These are phyloP conservation scores for Coptodon bakossiorum DNA, from an alignment of 2,113 vertebrate genomes.

Conservation along the genomic window DNA sequence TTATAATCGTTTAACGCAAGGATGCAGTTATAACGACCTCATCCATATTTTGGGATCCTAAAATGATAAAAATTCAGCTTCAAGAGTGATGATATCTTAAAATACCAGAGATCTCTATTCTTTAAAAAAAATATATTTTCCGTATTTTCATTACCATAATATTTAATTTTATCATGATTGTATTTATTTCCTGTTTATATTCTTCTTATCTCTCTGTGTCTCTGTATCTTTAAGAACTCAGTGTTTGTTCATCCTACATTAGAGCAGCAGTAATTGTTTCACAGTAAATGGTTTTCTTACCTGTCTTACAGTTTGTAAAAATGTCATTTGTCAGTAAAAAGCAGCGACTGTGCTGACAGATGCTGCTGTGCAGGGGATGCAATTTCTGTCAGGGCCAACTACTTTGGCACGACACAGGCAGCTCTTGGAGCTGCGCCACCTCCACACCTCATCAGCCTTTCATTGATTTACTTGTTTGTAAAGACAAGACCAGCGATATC, in stretches of 20 bases:
- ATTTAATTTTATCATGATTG: background rate
- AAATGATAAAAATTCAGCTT: background rate
- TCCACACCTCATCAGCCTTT: background rate
- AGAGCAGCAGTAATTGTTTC: background rate
- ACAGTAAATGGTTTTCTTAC: accelerated
- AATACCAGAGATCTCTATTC: accelerated
- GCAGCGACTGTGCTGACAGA: background rate
- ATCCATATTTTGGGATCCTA: background rate
- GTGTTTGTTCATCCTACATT: background rate
- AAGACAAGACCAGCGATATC: background rate
- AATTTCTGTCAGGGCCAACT: background rate
- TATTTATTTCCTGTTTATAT: background rate
- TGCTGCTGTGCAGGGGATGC: background rate
- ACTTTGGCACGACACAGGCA: background rate
- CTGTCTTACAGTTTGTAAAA: background rate
- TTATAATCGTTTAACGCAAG: background rate
- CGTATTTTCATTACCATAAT: background rate
- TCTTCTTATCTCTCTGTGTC: background rate
- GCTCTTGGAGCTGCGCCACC: background rate
- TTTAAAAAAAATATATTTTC: background rate
- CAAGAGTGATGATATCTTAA: background rate
- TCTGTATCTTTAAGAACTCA: background rate
- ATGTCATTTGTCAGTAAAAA: background rate
- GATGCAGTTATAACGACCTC: background rate
- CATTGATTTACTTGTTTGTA: background rate